Evolutionary conservation across 2,113 vertebrate species (phyloP).

Genomic region (Rhinogobius similis): DNA sequence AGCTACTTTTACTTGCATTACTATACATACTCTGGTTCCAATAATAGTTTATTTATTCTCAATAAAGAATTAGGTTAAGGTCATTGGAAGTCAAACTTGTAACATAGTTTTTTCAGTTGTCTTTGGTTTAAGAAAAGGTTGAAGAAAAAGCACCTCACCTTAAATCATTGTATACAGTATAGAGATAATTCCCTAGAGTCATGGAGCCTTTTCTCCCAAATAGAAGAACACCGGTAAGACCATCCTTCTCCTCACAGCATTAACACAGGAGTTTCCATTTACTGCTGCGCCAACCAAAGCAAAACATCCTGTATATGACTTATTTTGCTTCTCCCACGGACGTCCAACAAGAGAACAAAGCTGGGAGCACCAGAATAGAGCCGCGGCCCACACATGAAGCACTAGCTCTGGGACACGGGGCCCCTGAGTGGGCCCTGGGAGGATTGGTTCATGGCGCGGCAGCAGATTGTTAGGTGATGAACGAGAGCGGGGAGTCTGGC

Average conservation of each 20-base stretch:
- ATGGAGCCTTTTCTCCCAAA: not conserved
- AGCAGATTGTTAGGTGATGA: constrained; percentile 57
- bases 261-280: not conserved
- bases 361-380: not conserved
- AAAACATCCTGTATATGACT: not conserved
- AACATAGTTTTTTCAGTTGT: not conserved
- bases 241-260: not conserved
- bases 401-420: not conserved
- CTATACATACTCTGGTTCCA: not conserved
- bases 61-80: too few relatives aligned
- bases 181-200: not conserved
- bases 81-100: too few relatives aligned
- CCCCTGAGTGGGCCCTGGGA: constrained; percentile 26
- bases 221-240: not conserved
- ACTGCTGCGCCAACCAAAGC: not conserved
- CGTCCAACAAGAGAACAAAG: constrained; percentile 5
- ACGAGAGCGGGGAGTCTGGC: constrained; percentile 48
- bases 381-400: not conserved
- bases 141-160: not conserved
- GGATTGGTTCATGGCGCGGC: constrained; percentile 41
- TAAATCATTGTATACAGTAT: not conserved
- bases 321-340: not conserved
- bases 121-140: not conserved
- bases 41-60: too few relatives aligned
- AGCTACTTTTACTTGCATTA: too few relatives aligned